Conservation (phyloP, 2,113 vertebrate species). For the Octodon degus region DNA sequence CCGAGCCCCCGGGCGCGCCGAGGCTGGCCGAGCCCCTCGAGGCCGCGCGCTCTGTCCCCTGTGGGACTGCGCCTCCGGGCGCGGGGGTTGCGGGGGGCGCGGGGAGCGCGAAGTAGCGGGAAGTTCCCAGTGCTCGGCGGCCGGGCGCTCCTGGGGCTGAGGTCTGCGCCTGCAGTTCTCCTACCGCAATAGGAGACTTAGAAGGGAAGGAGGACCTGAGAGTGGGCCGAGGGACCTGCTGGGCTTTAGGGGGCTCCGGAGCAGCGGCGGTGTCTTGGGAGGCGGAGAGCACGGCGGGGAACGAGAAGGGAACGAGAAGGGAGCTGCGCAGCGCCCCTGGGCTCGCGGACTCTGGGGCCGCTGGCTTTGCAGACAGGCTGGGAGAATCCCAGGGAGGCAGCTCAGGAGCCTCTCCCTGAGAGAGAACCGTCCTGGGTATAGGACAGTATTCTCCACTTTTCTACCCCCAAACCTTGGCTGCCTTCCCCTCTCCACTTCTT, state of each 20-base stretch:
- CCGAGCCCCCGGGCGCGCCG: not conserved
- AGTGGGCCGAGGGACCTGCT: not conserved
- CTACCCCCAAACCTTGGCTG: too few relatives aligned
- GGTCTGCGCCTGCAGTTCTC: not conserved
- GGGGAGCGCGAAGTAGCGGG: constrained; percentile 78
- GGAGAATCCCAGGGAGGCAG: not conserved
- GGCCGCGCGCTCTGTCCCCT: not conserved
- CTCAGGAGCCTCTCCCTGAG: not conserved
- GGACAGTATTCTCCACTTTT: not conserved
- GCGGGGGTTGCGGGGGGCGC: constrained; percentile 74
- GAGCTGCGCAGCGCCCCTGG: not conserved
- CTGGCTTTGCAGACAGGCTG: not conserved
- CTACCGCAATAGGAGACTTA: not conserved
- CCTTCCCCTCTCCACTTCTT: too few relatives aligned
- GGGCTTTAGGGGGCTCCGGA: not conserved
- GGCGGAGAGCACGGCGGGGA: not conserved
- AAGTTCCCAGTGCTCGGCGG: constrained; percentile 23
- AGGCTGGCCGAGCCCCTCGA: not conserved
- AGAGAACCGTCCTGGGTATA: not conserved
- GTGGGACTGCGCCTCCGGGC: not conserved
- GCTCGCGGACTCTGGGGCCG: not conserved
- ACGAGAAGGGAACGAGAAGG: too few relatives aligned
- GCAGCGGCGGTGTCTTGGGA: not conserved
- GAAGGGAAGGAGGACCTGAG: not conserved
- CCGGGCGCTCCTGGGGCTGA: not conserved